Conservation (phyloP, 2,113 vertebrate species). For the Noturus placidus region DNA sequence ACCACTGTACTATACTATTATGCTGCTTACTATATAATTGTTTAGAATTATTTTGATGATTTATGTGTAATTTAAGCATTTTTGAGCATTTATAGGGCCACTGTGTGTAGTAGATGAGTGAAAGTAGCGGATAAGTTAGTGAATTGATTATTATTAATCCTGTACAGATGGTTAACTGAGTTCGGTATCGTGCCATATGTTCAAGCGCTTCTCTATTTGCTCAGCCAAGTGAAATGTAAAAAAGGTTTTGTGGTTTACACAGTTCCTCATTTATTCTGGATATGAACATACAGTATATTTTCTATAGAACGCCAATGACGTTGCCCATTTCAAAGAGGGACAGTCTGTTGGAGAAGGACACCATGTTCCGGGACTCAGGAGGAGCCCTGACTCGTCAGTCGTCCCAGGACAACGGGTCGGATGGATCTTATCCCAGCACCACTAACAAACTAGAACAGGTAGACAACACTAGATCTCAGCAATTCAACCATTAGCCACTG, state of each 20-base stretch:
- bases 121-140: not conserved
- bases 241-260: not conserved
- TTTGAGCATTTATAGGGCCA: not conserved
- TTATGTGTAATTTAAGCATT: not conserved
- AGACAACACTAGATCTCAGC: not conserved
- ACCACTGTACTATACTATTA: not conserved
- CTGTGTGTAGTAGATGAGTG: not conserved
- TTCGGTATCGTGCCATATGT: conserved; percentile 7
- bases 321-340: conserved; percentile 89
- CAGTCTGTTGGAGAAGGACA: conserved; percentile 90
- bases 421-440: conserved; percentile 63
- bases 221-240: not conserved
- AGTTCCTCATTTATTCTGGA: not conserved
- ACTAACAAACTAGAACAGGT: conserved; percentile 85
- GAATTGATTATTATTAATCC: conserved; percentile 11
- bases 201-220: not conserved
- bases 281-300: not conserved
- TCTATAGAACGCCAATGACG: conserved; percentile 76
- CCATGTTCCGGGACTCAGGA: conserved; percentile 86
- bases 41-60: not conserved
- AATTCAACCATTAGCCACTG: not conserved
- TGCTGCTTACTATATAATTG: not conserved
- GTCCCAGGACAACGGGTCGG: conserved; percentile 78
- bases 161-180: not conserved
- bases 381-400: conserved; percentile 74